These are phyloP conservation scores for Drosophila sulfurigaster DNA, from an alignment of 1,140 invertebrate genomes.

Conservation along the genomic window DNA sequence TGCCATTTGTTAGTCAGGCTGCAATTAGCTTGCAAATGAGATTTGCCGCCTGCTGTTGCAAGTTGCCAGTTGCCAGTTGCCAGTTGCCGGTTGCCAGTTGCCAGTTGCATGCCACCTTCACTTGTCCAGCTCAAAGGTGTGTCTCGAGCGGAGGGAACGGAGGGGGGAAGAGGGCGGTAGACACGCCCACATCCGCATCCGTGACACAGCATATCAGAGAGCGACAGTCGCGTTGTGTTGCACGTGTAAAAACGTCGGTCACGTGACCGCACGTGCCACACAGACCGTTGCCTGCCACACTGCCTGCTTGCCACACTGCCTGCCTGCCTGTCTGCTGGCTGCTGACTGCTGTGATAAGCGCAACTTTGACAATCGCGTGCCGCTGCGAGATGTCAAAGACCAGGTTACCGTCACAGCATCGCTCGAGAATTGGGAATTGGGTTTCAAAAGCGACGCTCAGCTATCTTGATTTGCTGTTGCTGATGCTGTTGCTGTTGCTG, in stretches of 20 bases:
- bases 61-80: neutral
- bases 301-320: conserved; percentile 6
- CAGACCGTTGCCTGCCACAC: neutral
- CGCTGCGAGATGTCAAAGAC: conserved; percentile 70
- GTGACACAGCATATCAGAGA: conserved; percentile 39
- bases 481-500: no score
- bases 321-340: conserved; percentile 27
- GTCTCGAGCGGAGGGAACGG: neutral
- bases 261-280: conserved; percentile 72
- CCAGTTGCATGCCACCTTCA: conserved; percentile 28
- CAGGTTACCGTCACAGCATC: conserved; percentile 49
- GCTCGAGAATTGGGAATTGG: conserved; percentile 18
- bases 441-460: conserved; percentile 37
- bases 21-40: conserved; percentile 74
- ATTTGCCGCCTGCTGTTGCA: conserved; percentile 27
- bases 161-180: neutral
- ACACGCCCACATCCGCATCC: conserved; percentile 59
- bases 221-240: conserved; percentile 17
- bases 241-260: conserved; percentile 72
- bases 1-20: conserved; percentile 58
- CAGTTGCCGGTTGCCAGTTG: conserved; percentile 6
- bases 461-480: conserved; percentile 54
- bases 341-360: conserved; percentile 75
- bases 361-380: conserved; percentile 67
- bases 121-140: conserved; percentile 40